Conservation (phyloP, 1,140 invertebrate species). For the Pemphigus obesinymphae region DNA sequence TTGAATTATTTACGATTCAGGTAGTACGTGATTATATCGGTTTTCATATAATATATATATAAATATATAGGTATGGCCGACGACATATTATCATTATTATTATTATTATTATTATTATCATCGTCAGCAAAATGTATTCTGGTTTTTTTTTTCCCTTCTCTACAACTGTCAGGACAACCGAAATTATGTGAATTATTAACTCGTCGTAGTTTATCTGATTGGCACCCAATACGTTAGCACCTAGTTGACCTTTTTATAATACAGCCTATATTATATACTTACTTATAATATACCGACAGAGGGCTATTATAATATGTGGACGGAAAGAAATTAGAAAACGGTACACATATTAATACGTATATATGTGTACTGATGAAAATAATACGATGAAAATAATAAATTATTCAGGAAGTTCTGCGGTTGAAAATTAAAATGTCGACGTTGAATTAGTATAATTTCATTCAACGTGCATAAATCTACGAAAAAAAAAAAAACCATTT, state of each 20-base stretch:
- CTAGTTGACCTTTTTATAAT: conserved; percentile 15
- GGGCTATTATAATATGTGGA: background rate
- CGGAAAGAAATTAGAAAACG: background rate
- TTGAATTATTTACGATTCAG: conserved; percentile 41
- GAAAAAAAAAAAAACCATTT: too few relatives aligned
- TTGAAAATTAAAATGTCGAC: too few relatives aligned
- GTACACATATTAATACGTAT: too few relatives aligned
- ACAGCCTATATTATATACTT: too few relatives aligned
- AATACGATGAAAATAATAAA: too few relatives aligned
- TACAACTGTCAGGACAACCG: background rate
- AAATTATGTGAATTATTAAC: conserved; percentile 21
- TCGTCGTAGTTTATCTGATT: conserved; percentile 27
- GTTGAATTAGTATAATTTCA: too few relatives aligned
- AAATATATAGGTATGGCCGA: background rate
- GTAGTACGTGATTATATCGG: conserved; percentile 26
- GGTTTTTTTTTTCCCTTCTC: background rate
- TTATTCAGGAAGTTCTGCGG: too few relatives aligned
- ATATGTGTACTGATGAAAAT: too few relatives aligned
- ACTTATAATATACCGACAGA: background rate
- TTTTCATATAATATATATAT: background rate
- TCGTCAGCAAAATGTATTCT: conserved; percentile 8
- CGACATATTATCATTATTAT: background rate
- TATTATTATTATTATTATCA: background rate
- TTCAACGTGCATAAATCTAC: too few relatives aligned
- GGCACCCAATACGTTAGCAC: conserved; percentile 24